These are phyloP conservation scores for Cheilosia scutellata DNA, from an alignment of 2,888 invertebrate species.

Conservation along the genomic window DNA sequence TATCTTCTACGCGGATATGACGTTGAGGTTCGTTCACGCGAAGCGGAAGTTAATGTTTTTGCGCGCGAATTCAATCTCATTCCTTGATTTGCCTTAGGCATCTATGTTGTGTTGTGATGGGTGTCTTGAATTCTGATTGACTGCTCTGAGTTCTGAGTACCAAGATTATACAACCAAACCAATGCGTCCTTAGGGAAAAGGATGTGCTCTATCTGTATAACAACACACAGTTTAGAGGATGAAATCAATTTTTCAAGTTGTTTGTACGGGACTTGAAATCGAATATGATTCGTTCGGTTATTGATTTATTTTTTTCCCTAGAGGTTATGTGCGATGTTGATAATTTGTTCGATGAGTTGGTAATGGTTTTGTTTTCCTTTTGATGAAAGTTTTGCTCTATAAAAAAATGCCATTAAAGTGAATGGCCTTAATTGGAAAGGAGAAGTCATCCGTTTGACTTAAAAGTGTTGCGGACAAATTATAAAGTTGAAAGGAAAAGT, in stretches of 20 bases:
- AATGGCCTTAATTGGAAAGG: not conserved
- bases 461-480: not conserved
- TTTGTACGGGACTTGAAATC: constrained; percentile 36
- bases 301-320: constrained; percentile 17
- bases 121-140: constrained; percentile 68
- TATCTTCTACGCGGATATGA: not conserved
- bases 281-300: constrained; percentile 27
- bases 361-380: constrained; percentile 59
- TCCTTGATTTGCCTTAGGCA: constrained; percentile 37
- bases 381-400: constrained; percentile 39
- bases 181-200: constrained; percentile 46
- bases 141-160: constrained; percentile 37
- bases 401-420: constrained; percentile 15
- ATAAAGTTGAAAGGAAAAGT: too few relatives aligned
- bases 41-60: constrained; percentile 18
- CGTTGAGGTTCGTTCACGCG: constrained; percentile 28
- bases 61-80: constrained; percentile 59
- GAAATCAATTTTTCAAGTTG: constrained; percentile 36
- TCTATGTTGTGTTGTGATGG: not conserved
- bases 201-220: constrained; percentile 7
- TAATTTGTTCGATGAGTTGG: constrained; percentile 64
- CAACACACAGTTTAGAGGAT: not conserved
- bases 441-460: not conserved
- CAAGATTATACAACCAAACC: not conserved
- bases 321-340: constrained; percentile 33